These are phyloP conservation scores for Oenanthe oenanthe DNA, from an alignment of 2,113 vertebrate species.

Conservation along the genomic window DNA sequence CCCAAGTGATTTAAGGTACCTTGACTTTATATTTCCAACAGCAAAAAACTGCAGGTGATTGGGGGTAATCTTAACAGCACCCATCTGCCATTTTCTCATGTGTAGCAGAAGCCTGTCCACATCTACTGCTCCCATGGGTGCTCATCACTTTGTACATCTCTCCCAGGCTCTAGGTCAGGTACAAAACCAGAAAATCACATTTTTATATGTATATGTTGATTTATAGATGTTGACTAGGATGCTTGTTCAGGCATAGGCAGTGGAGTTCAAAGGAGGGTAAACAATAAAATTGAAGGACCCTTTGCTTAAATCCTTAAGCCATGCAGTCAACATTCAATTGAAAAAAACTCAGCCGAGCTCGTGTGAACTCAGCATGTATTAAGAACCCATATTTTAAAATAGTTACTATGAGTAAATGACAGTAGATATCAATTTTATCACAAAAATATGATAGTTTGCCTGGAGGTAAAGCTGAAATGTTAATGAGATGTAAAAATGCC, in stretches of 20 bases:
- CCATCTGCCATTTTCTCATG: neutral
- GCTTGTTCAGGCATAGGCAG: neutral
- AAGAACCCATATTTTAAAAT: neutral
- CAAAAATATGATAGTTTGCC: neutral
- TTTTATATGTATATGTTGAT: neutral
- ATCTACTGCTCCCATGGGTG: neutral
- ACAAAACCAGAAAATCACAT: neutral
- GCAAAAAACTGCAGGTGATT: neutral
- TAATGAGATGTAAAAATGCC: conserved; percentile 4
- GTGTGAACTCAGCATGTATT: neutral
- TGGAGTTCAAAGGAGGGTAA: neutral
- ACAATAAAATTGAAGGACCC: neutral
- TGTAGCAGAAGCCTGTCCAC: neutral
- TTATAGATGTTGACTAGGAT: neutral
- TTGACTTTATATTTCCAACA: neutral
- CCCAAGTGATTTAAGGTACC: neutral
- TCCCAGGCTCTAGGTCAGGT: neutral
- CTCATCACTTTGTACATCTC: neutral
- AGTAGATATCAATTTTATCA: neutral
- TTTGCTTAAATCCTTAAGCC: neutral
- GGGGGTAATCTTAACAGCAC: neutral
- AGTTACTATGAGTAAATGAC: neutral
- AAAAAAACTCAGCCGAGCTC: neutral
- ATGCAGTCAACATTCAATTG: neutral
- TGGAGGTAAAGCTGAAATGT: conserved; percentile 27